Base-by-base conservation (phyloP, 1,140 invertebrate genomes). In the Nymphalis io region DNA sequence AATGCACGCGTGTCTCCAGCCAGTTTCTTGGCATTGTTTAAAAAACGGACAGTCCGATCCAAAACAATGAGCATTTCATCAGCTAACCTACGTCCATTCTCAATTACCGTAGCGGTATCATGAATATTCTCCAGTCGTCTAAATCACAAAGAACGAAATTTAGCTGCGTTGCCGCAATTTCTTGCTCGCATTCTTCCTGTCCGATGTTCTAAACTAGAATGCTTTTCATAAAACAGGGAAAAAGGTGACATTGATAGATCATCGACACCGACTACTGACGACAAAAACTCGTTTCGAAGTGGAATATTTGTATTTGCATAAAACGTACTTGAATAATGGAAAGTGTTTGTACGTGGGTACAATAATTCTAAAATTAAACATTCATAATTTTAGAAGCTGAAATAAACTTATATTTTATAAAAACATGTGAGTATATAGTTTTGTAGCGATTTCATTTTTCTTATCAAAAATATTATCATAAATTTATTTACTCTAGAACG, bases 191-290 rank as follows among this genome's bases (percentile, higher is more conserved):
- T 66, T 64, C 57, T 57, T 68, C n/a, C 59, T 11, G 15, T 46
- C 40, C 42, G 18, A 40, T 55, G 16, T 38, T 51, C 20, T 42
- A 20, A 40, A 13, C 16, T 23, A 51, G 44, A 48, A 16, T 51
- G 44, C n/a, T 51, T 62, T 65, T 21, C 46, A 61, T 40, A 38
- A 39, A 55, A 60, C 42, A 16, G 44, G 60, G 23, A 68, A 74
- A 70, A 81, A 70, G 60, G 55, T 72, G 80, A 79, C 81, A 75
- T 74, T 81, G 79, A 82, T 81, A 71, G 76, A 82, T 81, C 72
- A 77, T 75, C 66, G 71, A 69, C 73, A 66, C 71, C 67, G 60
- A 62, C 68, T 8, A 18, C 33, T 39, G 60, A 55, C 23, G 58
- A 55, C 27, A 48, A 61, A 67, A 68, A 73, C 71, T 38, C 60